A percentile compares a stretch with the other conserved stretches of the same genome.
These are phyloP conservation scores for Physocephala rufipes DNA, from an alignment of 2,888 invertebrate genomes.

Conservation along the genomic window DNA sequence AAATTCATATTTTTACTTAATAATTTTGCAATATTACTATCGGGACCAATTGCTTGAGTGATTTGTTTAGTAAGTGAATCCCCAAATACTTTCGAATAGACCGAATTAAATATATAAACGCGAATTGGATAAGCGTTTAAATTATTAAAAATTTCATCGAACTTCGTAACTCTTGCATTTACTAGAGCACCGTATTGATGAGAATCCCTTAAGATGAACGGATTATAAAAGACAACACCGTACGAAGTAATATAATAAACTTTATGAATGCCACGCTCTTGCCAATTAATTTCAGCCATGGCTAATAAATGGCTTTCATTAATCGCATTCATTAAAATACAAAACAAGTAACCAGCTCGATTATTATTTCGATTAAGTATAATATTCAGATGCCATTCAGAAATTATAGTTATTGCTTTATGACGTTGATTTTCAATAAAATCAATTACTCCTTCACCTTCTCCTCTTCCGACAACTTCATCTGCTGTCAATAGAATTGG, in stretches of 20 bases:
- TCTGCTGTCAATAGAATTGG: slow-evolving; percentile 44
- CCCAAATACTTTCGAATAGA: slow-evolving; percentile 53
- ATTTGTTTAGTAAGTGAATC: slow-evolving; percentile 44
- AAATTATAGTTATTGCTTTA: slow-evolving; percentile 41
- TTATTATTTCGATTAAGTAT: slow-evolving; percentile 33
- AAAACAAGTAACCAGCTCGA: slow-evolving; percentile 37
- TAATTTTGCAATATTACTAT: slow-evolving; percentile 54
- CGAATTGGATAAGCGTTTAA: slow-evolving; percentile 59
- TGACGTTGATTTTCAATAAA: slow-evolving; percentile 38
- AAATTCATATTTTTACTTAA: slow-evolving; percentile 58
- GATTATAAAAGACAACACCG: slow-evolving; percentile 53
- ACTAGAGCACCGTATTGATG: slow-evolving; percentile 41
- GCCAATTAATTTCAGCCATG: slow-evolving; percentile 51
- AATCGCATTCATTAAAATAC: slow-evolving; percentile 38
- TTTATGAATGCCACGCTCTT: slow-evolving; percentile 48
- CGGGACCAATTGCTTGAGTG: slow-evolving; percentile 53
- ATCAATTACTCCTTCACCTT: background rate
- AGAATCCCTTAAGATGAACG: slow-evolving; percentile 46
- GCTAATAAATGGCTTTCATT: slow-evolving; percentile 37
- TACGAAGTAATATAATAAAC: slow-evolving; percentile 51
- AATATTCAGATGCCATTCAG: slow-evolving; percentile 20
- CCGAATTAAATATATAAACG: slow-evolving; percentile 60
- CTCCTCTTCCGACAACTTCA: background rate
- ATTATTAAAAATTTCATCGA: slow-evolving; percentile 48
- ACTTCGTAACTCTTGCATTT: slow-evolving; percentile 26